Evolutionary conservation across 2,113 vertebrate genomes (phyloP).

Genomic region (Agapornis roseicollis): DNA sequence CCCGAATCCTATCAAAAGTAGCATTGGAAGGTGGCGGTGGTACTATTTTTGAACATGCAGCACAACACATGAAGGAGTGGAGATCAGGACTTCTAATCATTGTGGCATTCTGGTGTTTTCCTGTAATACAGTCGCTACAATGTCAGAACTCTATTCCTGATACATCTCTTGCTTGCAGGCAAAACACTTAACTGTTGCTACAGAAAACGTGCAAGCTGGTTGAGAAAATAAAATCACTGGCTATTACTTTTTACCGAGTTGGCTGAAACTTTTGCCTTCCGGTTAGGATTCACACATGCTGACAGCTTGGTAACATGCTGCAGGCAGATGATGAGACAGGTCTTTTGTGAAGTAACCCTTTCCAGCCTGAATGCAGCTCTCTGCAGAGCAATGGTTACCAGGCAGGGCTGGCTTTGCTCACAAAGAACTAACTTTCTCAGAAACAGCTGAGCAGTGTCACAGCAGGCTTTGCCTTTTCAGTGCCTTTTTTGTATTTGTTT

Average conservation of each 20-base stretch:
- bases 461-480: neutral
- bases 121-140: neutral
- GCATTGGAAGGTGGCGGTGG: constrained; percentile 40
- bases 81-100: constrained; percentile 63
- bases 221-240: neutral
- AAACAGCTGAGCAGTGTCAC: neutral
- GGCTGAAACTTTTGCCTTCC: neutral
- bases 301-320: neutral
- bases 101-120: neutral
- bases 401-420: constrained; percentile 61
- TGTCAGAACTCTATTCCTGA: neutral
- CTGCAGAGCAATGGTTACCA: constrained; percentile 51
- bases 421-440: constrained; percentile 42
- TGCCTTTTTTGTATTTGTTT: neutral
- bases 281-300: neutral
- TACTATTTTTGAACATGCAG: constrained; percentile 64
- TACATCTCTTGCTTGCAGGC: neutral
- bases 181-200: neutral
- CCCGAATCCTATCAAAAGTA: constrained; percentile 49
- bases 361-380: neutral
- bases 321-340: neutral
- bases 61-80: constrained; percentile 67
- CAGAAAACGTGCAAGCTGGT: neutral
- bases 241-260: neutral
- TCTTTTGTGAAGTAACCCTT: neutral